Conservation (phyloP, 92 coral and sea anemone species). For the Phymanthus crucifer region DNA sequence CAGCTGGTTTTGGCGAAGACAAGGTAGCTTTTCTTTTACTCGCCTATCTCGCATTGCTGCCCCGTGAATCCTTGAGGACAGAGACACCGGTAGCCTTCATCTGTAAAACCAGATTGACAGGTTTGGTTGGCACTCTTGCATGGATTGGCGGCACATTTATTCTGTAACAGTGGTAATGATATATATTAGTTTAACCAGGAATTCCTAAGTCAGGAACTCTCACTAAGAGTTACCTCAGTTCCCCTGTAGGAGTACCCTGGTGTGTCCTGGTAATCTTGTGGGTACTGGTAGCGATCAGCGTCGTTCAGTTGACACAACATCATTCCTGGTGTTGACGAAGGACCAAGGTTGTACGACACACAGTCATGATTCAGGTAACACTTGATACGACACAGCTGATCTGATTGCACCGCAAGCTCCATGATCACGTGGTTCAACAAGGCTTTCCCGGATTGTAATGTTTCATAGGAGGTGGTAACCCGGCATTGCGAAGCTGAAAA, state of each 20-base stretch:
- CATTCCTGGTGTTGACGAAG: neutral
- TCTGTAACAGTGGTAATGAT: neutral
- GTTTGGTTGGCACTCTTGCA: neutral
- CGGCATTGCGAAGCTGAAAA: no score
- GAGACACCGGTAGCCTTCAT: neutral
- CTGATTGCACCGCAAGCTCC: neutral
- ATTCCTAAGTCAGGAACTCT: neutral
- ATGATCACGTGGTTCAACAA: neutral
- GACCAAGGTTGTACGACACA: constrained; percentile 18
- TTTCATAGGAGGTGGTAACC: neutral
- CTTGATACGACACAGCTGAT: neutral
- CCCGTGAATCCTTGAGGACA: constrained; percentile 4
- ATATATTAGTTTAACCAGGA: neutral
- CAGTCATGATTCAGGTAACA: neutral
- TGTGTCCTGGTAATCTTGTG: constrained; percentile 13
- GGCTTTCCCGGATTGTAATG: neutral
- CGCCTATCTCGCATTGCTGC: neutral
- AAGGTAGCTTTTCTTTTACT: no score
- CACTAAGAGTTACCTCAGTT: neutral
- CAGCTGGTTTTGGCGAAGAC: no score
- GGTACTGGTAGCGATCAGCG: constrained; percentile 20
- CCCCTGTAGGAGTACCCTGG: constrained; percentile 5
- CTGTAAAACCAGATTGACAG: constrained; percentile 4
- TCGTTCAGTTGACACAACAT: constrained; percentile 15
- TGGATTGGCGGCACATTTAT: neutral